Conservation (phyloP, 2,888 invertebrate genomes). For the Rhyacophila evoluta region DNA sequence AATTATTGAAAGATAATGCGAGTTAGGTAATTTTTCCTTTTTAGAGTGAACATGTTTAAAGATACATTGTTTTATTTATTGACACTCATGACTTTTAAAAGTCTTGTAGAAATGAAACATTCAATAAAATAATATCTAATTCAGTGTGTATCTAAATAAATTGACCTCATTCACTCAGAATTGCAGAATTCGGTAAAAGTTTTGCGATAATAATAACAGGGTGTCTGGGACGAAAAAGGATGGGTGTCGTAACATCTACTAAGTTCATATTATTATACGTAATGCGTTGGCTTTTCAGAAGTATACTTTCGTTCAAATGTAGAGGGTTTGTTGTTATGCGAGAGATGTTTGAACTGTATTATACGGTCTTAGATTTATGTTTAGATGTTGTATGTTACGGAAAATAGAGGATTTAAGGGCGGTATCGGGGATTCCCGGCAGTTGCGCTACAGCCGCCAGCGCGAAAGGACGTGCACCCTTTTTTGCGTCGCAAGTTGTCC, state of each 20-base stretch:
- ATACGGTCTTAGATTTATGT: neutral
- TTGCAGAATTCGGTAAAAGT: constrained; percentile 11
- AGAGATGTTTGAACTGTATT: neutral
- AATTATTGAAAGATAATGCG: too few species aligned
- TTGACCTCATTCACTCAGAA: constrained; percentile 6
- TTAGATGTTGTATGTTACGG: neutral
- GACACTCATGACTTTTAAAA: too few species aligned
- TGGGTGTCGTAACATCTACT: constrained; percentile 8
- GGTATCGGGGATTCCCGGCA: constrained; percentile 30
- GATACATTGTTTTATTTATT: too few species aligned
- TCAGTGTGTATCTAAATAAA: neutral
- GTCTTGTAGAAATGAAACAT: too few species aligned
- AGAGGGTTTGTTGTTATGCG: neutral
- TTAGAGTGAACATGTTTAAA: too few species aligned
- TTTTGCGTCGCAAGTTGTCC: constrained; percentile 15
- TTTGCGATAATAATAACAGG: constrained; percentile 1
- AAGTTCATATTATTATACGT: neutral
- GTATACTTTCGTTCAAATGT: neutral
- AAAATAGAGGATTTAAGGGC: constrained; percentile 11
- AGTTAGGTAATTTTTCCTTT: too few species aligned
- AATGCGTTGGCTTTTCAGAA: neutral
- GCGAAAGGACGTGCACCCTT: constrained; percentile 38
- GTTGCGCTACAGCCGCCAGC: constrained; percentile 46
- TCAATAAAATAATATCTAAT: too few species aligned
- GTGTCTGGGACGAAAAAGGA: constrained; percentile 22